Evolutionary conservation across 2,888 invertebrate species (phyloP).

Genomic region (Pseudococcus longispinus): DNA sequence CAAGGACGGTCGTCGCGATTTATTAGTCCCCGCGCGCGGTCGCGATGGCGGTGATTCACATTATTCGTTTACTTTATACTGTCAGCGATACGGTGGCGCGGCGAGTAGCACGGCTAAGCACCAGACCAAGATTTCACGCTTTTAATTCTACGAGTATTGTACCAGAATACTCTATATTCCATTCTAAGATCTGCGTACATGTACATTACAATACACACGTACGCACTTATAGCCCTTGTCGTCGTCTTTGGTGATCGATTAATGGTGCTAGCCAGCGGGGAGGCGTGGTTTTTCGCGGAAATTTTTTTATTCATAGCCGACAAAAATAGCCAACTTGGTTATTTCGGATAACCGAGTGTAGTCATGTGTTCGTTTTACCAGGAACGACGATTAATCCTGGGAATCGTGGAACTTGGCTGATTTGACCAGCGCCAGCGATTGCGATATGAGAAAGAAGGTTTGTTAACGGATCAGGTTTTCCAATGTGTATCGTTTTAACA

Average conservation of each 20-base stretch:
- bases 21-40: constrained; percentile 24
- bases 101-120: not conserved
- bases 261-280: not conserved
- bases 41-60: constrained; percentile 27
- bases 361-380: not conserved
- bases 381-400: not conserved
- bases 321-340: not conserved
- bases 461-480: not conserved
- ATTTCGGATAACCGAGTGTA: not conserved
- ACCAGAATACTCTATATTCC: not conserved
- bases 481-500: not conserved
- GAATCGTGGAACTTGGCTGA: not conserved
- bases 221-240: not conserved
- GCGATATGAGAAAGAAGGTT: not conserved
- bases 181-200: no score
- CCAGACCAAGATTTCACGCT: constrained; percentile 14
- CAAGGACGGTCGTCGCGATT: constrained; percentile 39
- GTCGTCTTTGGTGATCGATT: not conserved
- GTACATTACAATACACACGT: not conserved
- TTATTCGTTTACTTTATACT: not conserved
- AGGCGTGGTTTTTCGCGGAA: not conserved
- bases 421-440: not conserved
- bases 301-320: not conserved
- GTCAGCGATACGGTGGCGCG: not conserved
- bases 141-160: not conserved